Percentiles rank a stretch among this genome's conserved stretches.
phyloP scores from a whole-genome alignment of 2,888 invertebrate genomes.

The Tiphia femorata region DNA sequence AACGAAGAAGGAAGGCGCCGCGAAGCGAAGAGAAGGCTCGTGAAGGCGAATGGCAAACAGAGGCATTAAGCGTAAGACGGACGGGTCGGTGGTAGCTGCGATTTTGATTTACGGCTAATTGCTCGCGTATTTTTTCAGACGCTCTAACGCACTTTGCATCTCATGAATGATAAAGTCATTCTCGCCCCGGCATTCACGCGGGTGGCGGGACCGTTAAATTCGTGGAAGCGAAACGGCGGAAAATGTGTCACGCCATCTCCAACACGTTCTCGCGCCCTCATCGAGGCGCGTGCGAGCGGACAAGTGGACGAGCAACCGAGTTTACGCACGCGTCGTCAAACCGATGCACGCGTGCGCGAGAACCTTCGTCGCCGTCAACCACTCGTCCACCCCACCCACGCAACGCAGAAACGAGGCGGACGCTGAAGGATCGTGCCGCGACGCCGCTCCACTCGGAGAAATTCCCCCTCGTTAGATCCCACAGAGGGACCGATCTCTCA shows the following conservation, averaged over 20 bases:
- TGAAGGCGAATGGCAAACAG: neutral
- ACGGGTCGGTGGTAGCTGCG: conserved; percentile 45
- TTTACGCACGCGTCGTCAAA: neutral
- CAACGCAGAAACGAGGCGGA: too few relatives aligned
- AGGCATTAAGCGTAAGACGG: conserved; percentile 25
- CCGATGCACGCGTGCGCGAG: neutral
- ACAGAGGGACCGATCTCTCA: conserved; percentile 31
- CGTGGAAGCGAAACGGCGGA: conserved; percentile 25
- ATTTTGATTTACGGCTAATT: conserved; percentile 62
- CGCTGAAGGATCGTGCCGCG: too few relatives aligned
- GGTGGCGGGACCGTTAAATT: conserved; percentile 22
- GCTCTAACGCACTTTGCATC: conserved; percentile 49
- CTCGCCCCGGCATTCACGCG: conserved; percentile 27
- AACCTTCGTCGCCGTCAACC: too few relatives aligned
- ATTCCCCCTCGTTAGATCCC: conserved; percentile 40
- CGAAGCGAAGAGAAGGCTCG: too few relatives aligned
- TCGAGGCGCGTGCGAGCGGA: conserved; percentile 1
- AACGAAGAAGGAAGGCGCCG: neutral
- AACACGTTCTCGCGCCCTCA: conserved; percentile 21
- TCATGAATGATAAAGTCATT: conserved; percentile 57
- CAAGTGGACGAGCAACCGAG: neutral
- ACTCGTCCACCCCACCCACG: too few relatives aligned
- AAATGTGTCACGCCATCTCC: conserved; percentile 29
- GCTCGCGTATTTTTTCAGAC: conserved; percentile 49
- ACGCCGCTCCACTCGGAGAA: conserved; percentile 28